These are phyloP conservation scores for Morbakka virulenta DNA, from an alignment of 30 jellyfish, hydroid and myxozoan genomes.

Conservation along the genomic window DNA sequence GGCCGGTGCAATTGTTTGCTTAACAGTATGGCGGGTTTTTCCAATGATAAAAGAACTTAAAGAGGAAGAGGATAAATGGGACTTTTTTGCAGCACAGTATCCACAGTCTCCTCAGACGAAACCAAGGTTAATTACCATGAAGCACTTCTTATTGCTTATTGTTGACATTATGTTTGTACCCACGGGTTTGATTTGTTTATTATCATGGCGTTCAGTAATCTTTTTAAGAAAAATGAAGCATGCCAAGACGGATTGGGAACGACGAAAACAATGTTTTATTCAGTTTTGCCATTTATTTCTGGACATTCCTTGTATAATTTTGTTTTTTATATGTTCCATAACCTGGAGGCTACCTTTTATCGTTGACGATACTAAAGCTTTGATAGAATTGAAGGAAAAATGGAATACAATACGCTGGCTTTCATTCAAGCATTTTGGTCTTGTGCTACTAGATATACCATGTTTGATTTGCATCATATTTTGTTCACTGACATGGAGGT, in stretches of 20 bases:
- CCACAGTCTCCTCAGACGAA: slow-evolving; percentile 61
- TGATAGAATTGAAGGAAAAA: neutral
- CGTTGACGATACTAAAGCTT: neutral
- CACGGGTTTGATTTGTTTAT: slow-evolving; percentile 60
- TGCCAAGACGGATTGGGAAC: slow-evolving; percentile 63
- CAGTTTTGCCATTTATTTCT: slow-evolving; percentile 55
- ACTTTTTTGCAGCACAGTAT: neutral
- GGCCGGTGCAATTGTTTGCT: slow-evolving; percentile 28
- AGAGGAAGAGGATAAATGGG: slow-evolving; percentile 30
- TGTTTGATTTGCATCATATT: slow-evolving; percentile 51
- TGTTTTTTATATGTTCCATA: slow-evolving; percentile 15
- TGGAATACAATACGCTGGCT: slow-evolving; percentile 48
- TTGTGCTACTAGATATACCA: slow-evolving; percentile 72
- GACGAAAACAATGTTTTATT: slow-evolving; percentile 62
- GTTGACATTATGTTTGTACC: slow-evolving; percentile 76
- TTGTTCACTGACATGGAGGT: slow-evolving; percentile 61
- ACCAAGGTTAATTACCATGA: slow-evolving; percentile 48
- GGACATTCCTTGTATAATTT: slow-evolving; percentile 75
- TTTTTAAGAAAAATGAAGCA: slow-evolving; percentile 38
- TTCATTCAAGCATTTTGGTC: slow-evolving; percentile 49
- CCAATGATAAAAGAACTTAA: slow-evolving; percentile 60
- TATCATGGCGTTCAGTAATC: slow-evolving; percentile 82
- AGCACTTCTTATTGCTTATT: slow-evolving; percentile 58
- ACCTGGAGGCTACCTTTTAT: slow-evolving; percentile 87
- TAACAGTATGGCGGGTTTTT: slow-evolving; percentile 64